phyloP scores from a whole-genome alignment of 2,888 invertebrate species.

The Parnassius smintheus region DNA sequence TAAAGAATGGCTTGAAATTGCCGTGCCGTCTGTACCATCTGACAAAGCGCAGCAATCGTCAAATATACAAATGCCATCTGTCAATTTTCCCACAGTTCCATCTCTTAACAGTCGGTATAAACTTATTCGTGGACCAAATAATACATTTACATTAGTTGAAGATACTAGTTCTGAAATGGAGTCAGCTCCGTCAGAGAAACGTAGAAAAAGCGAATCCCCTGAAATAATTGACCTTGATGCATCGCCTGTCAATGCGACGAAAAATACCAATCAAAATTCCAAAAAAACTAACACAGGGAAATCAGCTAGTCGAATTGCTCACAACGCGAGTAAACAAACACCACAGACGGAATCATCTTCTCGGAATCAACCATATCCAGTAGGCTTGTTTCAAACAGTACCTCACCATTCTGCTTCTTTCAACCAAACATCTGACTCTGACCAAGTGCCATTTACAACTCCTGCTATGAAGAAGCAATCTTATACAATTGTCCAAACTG shows the following conservation, averaged over 20 bases:
- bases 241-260: slow-evolving; percentile 12
- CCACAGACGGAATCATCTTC: slow-evolving; percentile 13
- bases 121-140: slow-evolving; percentile 68
- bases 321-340: slow-evolving; percentile 5
- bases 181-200: not conserved
- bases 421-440: slow-evolving; percentile 31
- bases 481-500: slow-evolving; percentile 70
- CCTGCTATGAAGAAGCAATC: slow-evolving; percentile 72
- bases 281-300: not conserved
- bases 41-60: not conserved
- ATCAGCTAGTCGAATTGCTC: not conserved
- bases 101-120: slow-evolving; percentile 61
- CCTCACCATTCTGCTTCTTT: slow-evolving; percentile 41
- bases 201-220: slow-evolving; percentile 2
- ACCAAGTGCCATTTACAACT: slow-evolving; percentile 50
- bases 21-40: slow-evolving; percentile 25
- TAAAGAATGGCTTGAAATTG: slow-evolving; percentile 24
- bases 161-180: slow-evolving; percentile 36
- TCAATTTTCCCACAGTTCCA: slow-evolving; percentile 51
- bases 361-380: slow-evolving; percentile 60
- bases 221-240: not conserved
- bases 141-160: slow-evolving; percentile 63
- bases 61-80: slow-evolving; percentile 36
- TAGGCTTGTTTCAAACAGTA: slow-evolving; percentile 65
- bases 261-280: slow-evolving; percentile 2